These are phyloP conservation scores for Danio kyathit DNA, from an alignment of 2,797 vertebrate genomes.

Conservation along the genomic window DNA sequence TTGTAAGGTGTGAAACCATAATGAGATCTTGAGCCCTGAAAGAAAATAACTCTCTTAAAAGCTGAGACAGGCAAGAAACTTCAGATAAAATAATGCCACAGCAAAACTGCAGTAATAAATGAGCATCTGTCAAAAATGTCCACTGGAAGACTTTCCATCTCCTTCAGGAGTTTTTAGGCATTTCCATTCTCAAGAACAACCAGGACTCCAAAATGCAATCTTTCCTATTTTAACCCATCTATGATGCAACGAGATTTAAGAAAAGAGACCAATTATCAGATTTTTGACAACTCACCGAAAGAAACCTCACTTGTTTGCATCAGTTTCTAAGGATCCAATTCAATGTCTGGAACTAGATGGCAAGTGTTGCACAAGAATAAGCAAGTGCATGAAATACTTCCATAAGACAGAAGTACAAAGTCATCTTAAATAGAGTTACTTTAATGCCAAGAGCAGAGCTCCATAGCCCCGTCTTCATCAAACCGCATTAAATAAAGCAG, in stretches of 20 bases:
- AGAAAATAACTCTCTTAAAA: neutral
- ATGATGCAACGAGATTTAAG: neutral
- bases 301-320: neutral
- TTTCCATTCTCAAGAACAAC: neutral
- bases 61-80: neutral
- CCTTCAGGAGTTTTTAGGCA: neutral
- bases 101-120: neutral
- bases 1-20: conserved; percentile 25
- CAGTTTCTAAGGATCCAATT: neutral
- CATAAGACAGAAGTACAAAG: conserved; percentile 6
- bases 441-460: conserved; percentile 5
- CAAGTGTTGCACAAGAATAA: neutral
- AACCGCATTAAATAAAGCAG: conserved; percentile 10
- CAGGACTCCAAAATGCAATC: conserved; percentile 5
- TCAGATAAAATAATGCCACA: neutral
- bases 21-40: conserved; percentile 17
- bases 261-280: neutral
- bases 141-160: neutral
- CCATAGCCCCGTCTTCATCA: neutral
- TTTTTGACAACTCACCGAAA: neutral
- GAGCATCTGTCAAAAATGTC: neutral
- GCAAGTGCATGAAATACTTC: neutral
- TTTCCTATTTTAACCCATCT: neutral
- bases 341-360: neutral
- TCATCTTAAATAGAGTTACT: conserved; percentile 1